phyloP scores from a whole-genome alignment of 2,888 invertebrate genomes.

The Ommatoiulus sabulosus region DNA sequence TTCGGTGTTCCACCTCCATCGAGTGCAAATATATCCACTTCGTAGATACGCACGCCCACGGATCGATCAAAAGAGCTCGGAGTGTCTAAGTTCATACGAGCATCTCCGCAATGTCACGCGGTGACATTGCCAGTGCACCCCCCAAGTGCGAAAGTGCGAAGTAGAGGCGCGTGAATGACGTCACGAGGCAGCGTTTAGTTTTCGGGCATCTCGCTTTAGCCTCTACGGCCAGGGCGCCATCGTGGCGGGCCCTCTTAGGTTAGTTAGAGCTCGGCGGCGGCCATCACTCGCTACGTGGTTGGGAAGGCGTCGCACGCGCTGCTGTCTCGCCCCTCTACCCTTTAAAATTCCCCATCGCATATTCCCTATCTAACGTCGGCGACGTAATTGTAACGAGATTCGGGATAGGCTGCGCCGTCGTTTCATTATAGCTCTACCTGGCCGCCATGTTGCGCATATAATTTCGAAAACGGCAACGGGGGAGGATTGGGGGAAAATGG shows the following conservation, averaged over 20 bases:
- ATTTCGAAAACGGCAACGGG: background rate
- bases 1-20: too few relatives aligned
- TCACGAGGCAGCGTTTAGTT: background rate
- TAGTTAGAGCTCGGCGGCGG: background rate
- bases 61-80: background rate
- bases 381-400: background rate
- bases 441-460: slow-evolving; percentile 29
- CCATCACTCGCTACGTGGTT: background rate
- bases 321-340: background rate
- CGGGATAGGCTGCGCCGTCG: background rate
- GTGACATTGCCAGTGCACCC: slow-evolving; percentile 23
- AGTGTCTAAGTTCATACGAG: background rate
- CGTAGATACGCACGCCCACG: too few relatives aligned
- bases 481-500: background rate
- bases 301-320: background rate
- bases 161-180: background rate
- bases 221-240: background rate
- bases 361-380: background rate
- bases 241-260: background rate
- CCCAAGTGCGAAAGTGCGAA: background rate
- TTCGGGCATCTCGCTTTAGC: background rate
- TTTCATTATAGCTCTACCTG: background rate
- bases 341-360: background rate
- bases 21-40: too few relatives aligned
- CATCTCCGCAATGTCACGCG: background rate